A percentile compares a stretch with the other conserved stretches of the same genome.
Evolutionary conservation across 2,797 vertebrate species (phyloP).

Genomic region (Gallinago nigripennis): DNA sequence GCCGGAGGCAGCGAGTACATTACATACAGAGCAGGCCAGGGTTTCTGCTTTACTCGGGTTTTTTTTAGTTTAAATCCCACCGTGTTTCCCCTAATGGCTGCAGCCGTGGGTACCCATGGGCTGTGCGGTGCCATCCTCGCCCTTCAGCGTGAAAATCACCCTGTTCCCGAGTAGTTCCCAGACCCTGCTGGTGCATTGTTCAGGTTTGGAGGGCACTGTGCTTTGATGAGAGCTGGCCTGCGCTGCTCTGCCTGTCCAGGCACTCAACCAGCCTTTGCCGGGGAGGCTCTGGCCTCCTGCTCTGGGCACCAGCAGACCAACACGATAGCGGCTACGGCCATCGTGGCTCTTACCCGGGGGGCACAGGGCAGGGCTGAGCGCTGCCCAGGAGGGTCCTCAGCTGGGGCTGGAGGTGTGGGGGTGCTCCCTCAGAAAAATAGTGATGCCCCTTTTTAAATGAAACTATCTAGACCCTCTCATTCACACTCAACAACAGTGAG

Average conservation of each 20-base stretch:
- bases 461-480: neutral
- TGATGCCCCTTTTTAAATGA: neutral
- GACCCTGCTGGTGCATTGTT: neutral
- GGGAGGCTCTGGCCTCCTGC: neutral
- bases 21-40: neutral
- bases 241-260: neutral
- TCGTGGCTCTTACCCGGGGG: neutral
- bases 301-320: neutral
- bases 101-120: neutral
- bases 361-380: rapidly evolving
- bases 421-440: neutral
- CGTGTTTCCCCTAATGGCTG: conserved; percentile 13
- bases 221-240: neutral
- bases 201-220: neutral
- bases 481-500: neutral
- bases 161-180: neutral
- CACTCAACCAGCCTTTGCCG: neutral
- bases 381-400: neutral
- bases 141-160: neutral
- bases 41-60: conserved; percentile 53
- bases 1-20: conserved; percentile 54
- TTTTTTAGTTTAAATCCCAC: neutral
- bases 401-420: rapidly evolving
- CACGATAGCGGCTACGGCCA: neutral
- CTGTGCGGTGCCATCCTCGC: neutral